Conservation (phyloP, 2,797 vertebrate genomes). For the Tamandua tetradactyla region DNA sequence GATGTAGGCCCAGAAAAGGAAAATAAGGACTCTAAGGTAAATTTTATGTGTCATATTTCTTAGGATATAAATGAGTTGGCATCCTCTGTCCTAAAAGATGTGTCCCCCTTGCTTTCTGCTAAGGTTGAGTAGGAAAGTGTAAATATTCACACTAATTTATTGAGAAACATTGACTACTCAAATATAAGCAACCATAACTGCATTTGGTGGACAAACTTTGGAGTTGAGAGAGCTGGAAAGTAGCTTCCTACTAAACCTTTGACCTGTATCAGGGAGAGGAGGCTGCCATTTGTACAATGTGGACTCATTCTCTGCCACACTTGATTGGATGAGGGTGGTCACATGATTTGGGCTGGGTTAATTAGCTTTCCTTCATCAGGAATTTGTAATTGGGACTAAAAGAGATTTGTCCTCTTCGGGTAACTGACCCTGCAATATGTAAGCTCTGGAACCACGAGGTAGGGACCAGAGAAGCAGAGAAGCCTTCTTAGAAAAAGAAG, state of each 20-base stretch:
- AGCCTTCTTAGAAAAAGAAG: neutral
- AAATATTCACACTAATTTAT: neutral
- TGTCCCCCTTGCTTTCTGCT: neutral
- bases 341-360: neutral
- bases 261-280: neutral
- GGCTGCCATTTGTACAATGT: neutral
- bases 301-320: neutral
- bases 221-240: neutral
- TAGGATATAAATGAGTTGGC: neutral
- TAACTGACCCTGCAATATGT: neutral
- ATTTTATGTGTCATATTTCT: neutral
- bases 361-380: neutral
- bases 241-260: neutral
- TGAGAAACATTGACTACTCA: neutral
- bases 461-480: neutral
- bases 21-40: neutral
- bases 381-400: neutral
- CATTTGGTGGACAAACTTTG: neutral
- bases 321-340: neutral
- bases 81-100: neutral
- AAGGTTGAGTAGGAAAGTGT: neutral
- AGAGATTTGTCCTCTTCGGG: neutral
- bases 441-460: neutral
- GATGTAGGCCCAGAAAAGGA: neutral
- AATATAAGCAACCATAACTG: neutral